Evolutionary conservation across 2,888 invertebrate species (phyloP).

Genomic region (Ischnura elegans): DNA sequence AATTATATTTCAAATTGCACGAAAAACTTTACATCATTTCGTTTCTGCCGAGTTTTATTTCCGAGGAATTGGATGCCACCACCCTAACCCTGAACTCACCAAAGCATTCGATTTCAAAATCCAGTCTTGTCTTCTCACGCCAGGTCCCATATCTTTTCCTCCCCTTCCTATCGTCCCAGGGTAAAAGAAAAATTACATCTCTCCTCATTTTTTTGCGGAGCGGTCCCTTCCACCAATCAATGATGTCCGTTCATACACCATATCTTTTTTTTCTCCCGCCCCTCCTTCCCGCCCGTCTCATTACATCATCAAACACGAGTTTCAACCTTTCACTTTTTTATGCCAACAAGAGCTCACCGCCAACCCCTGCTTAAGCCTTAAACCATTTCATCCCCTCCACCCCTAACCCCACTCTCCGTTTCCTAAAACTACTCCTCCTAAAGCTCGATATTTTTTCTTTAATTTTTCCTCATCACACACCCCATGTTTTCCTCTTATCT

Average conservation of each 20-base stretch:
- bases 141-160: neutral
- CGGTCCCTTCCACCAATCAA: slow-evolving; percentile 10
- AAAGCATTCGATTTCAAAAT: neutral
- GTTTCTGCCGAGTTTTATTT: slow-evolving; percentile 20
- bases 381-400: neutral
- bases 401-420: neutral
- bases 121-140: neutral
- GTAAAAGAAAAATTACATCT: neutral
- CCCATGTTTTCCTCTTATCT: neutral
- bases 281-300: neutral
- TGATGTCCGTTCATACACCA: neutral
- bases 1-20: slow-evolving; percentile 10
- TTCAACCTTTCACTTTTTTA: slow-evolving; percentile 49
- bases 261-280: neutral
- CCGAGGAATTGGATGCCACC: slow-evolving; percentile 28
- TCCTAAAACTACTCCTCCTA: neutral
- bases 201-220: neutral
- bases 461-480: neutral
- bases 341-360: neutral
- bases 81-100: neutral
- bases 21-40: slow-evolving; percentile 23
- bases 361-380: neutral
- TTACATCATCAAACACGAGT: slow-evolving; percentile 33
- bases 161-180: neutral
- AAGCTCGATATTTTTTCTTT: neutral